Percentiles rank a stretch among this genome's conserved stretches.
Conservation (phyloP, 1,140 invertebrate genomes). For the Bombus vancouverensis region DNA sequence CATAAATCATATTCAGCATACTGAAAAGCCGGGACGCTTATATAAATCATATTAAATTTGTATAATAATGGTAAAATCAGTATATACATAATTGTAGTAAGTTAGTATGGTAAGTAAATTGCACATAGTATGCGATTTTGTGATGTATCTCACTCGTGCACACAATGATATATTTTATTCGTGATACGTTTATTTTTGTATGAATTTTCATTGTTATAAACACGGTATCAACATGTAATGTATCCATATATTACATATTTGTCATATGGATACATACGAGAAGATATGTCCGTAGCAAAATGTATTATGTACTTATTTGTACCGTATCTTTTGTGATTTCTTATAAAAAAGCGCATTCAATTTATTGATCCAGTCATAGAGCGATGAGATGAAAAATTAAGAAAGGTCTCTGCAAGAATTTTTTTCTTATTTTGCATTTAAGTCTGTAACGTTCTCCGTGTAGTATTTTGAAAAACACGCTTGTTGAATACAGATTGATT, state of each 20-base stretch:
- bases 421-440: too few relatives aligned
- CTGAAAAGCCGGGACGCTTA: conserved; percentile 11
- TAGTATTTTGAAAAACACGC: background rate
- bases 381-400: background rate
- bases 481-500: background rate
- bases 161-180: background rate
- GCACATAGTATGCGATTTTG: background rate
- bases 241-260: too few relatives aligned
- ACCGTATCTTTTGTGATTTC: too few relatives aligned
- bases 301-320: too few relatives aligned
- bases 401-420: background rate
- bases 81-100: background rate
- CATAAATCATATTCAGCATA: conserved; percentile 21
- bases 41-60: conserved; percentile 39
- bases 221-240: too few relatives aligned
- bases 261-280: too few relatives aligned
- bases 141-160: background rate
- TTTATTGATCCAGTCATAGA: too few relatives aligned
- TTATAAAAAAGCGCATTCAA: too few relatives aligned
- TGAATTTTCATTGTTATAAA: too few relatives aligned
- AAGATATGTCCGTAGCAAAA: too few relatives aligned
- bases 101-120: background rate
- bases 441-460: background rate
- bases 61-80: conserved; percentile 6
- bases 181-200: background rate